Conservation (phyloP, 2,888 invertebrate genomes). For the Alloplasta piceator region DNA sequence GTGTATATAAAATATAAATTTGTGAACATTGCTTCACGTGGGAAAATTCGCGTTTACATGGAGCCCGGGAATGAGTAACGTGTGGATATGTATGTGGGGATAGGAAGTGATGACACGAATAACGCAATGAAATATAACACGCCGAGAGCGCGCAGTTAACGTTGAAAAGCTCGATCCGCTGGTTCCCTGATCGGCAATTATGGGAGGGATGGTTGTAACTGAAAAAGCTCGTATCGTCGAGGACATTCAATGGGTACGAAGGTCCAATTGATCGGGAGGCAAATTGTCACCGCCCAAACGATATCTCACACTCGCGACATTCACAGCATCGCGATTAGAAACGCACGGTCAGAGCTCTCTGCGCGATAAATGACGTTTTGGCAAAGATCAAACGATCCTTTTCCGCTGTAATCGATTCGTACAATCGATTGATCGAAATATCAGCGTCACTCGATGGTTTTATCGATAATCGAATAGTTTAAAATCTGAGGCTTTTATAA, state of each 20-base stretch:
- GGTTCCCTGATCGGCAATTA: background rate
- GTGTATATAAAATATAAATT: conserved; percentile 56
- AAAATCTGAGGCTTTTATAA: no score
- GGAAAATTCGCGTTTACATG: background rate
- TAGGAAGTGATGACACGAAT: conserved; percentile 56
- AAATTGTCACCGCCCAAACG: conserved; percentile 62
- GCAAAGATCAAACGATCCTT: conserved; percentile 12
- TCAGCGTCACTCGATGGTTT: no score
- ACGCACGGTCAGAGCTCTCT: no score
- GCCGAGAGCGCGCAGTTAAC: conserved; percentile 45
- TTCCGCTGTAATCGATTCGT: background rate
- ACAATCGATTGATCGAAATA: background rate
- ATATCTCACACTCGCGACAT: conserved; percentile 33
- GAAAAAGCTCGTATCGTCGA: conserved; percentile 51
- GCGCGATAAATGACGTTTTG: conserved; percentile 33
- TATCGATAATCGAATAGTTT: no score
- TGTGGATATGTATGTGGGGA: conserved; percentile 11
- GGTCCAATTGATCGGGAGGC: conserved; percentile 64
- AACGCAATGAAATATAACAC: conserved; percentile 56
- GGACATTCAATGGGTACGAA: conserved; percentile 63
- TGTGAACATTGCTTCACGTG: conserved; percentile 18
- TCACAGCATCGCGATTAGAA: background rate
- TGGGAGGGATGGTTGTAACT: conserved; percentile 17
- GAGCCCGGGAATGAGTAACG: conserved; percentile 24
- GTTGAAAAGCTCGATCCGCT: conserved; percentile 8